phyloP scores from a whole-genome alignment of 2,113 vertebrate genomes.

The rabbit (Oryctolagus cuniculus) region mOryCun1.1 NC_091433.1:176070501-176071000 shows the following conservation, averaged over 20 bases:
- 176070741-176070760: constrained; percentile 73
- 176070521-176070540: not conserved
- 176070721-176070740: constrained; percentile 66
- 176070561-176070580: constrained; percentile 72
- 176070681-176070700: constrained; percentile 7
- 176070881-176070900: constrained; percentile 52
- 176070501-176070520: not conserved
- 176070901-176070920: constrained; percentile 73
- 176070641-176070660: constrained; percentile 82
- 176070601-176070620: not conserved
- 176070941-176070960: not conserved
- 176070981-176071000: constrained; percentile 68
- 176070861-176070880: constrained; percentile 48
- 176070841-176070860: constrained; percentile 74
- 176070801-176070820: constrained; percentile 58
- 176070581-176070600: not conserved
- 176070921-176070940: constrained; percentile 40
- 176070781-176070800: constrained; percentile 59
- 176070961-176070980: constrained; percentile 74
- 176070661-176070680: constrained; percentile 63
- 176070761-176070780: constrained; percentile 68
- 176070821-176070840: constrained; percentile 57
- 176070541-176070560: constrained; percentile 42
- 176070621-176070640: constrained; percentile 43
- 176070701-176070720: constrained; percentile 65